Percentiles rank a stretch among this genome's conserved stretches.
These are phyloP conservation scores for Taurulus bubalis DNA, from an alignment of 2,113 vertebrate genomes.

Conservation along the genomic window DNA sequence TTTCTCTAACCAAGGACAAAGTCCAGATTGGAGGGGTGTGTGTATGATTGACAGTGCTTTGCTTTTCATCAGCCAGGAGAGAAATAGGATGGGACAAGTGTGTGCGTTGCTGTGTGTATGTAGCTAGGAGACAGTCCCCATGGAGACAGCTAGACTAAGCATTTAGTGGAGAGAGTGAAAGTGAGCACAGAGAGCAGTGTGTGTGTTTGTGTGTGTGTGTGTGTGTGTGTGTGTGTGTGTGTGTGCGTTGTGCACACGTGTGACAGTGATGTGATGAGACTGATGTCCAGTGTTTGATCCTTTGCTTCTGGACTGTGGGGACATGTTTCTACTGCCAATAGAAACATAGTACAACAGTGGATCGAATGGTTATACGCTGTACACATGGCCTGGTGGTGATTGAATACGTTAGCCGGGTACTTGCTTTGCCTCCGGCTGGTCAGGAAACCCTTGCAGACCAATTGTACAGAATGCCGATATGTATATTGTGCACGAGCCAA, in stretches of 20 bases:
- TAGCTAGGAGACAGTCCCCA: slow-evolving; percentile 75
- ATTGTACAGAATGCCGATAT: background rate
- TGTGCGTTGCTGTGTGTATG: slow-evolving; percentile 45
- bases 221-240: slow-evolving; percentile 14
- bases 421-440: background rate
- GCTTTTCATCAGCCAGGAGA: slow-evolving; percentile 76
- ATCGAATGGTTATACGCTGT: background rate
- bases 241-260: slow-evolving; percentile 37
- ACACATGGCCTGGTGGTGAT: background rate
- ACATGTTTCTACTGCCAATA: slow-evolving; percentile 41
- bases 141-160: slow-evolving; percentile 69
- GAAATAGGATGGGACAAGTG: slow-evolving; percentile 67
- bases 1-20: slow-evolving; percentile 63
- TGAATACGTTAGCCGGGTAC: background rate
- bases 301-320: slow-evolving; percentile 28
- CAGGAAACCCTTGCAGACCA: background rate
- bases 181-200: slow-evolving; percentile 41
- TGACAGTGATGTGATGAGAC: slow-evolving; percentile 69
- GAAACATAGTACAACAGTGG: slow-evolving; percentile 4
- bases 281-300: slow-evolving; percentile 59
- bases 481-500: background rate
- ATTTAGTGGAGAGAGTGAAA: slow-evolving; percentile 60
- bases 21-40: slow-evolving; percentile 60
- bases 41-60: slow-evolving; percentile 71
- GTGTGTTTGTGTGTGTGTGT: slow-evolving; percentile 31